Percentiles rank a stretch among this genome's conserved stretches.
Conservation (phyloP, 2,888 invertebrate genomes). For the Apamea crenata region DNA sequence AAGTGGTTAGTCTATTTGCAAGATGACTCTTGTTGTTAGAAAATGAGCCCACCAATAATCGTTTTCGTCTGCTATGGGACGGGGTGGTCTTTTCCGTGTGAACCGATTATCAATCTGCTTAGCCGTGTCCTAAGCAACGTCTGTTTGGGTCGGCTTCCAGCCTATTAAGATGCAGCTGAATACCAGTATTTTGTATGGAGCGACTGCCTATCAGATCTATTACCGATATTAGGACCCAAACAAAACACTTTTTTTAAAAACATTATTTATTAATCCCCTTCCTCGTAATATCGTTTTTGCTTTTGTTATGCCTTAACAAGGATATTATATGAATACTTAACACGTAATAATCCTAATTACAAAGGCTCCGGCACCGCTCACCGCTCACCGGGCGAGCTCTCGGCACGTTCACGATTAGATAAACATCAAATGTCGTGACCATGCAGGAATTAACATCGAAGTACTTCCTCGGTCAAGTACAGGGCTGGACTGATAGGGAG, state of each 20-base stretch:
- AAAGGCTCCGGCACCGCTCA: background rate
- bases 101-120: background rate
- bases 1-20: background rate
- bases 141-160: no score
- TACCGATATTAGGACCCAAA: background rate
- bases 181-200: no score
- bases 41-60: background rate
- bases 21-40: background rate
- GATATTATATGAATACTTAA: slow-evolving; percentile 24
- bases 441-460: slow-evolving; percentile 29
- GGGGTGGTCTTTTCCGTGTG: background rate
- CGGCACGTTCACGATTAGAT: slow-evolving; percentile 46
- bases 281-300: background rate
- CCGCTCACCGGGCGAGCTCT: slow-evolving; percentile 5
- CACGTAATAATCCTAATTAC: slow-evolving; percentile 36
- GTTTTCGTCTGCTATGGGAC: background rate
- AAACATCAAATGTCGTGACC: slow-evolving; percentile 47
- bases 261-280: background rate
- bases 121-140: background rate
- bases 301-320: background rate
- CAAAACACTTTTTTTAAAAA: background rate
- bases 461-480: slow-evolving; percentile 15
- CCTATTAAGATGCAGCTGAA: no score
- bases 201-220: no score
- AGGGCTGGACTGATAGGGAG: background rate